phyloP scores from a whole-genome alignment of 2,113 vertebrate species.

The Chauna torquata region DNA sequence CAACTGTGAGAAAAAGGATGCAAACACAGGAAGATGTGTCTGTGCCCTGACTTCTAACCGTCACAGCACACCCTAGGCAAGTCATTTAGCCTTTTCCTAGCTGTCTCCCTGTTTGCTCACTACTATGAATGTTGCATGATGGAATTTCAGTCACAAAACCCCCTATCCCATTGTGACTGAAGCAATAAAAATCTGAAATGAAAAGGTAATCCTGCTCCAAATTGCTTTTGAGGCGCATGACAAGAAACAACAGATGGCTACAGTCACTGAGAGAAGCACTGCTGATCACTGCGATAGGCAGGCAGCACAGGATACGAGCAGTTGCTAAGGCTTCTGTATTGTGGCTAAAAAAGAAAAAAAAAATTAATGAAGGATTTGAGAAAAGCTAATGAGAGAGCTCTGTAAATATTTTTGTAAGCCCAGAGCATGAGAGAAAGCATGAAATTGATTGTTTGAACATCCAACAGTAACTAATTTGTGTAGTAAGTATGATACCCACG shows the following conservation, averaged over 20 bases:
- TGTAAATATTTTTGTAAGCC: slow-evolving; percentile 61
- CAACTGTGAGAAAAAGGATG: neutral
- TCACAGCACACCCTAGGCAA: neutral
- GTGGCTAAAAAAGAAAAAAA: neutral
- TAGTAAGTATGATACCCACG: slow-evolving; percentile 14
- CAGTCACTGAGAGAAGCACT: neutral
- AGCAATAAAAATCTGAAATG: slow-evolving; percentile 28
- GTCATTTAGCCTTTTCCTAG: neutral
- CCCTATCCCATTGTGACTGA: neutral
- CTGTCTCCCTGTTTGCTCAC: neutral
- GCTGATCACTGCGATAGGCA: slow-evolving; percentile 4
- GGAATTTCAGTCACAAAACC: slow-evolving; percentile 13
- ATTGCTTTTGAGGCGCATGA: slow-evolving; percentile 26
- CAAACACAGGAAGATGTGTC: neutral
- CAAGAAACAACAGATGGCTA: slow-evolving; percentile 32
- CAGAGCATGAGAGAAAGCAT: slow-evolving; percentile 30
- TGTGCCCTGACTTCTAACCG: neutral
- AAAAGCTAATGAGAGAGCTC: slow-evolving; percentile 42
- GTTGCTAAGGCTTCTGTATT: slow-evolving; percentile 1
- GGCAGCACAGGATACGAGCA: neutral
- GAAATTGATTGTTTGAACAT: slow-evolving; percentile 57
- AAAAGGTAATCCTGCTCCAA: slow-evolving; percentile 31
- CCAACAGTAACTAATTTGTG: slow-evolving; percentile 46
- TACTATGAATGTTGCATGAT: neutral
- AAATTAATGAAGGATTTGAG: slow-evolving; percentile 5